Evolutionary conservation across 1,140 invertebrate genomes (phyloP), one percentile per base, ranked within the genome.

Genomic region (Drosophila eugracilis): DNA sequence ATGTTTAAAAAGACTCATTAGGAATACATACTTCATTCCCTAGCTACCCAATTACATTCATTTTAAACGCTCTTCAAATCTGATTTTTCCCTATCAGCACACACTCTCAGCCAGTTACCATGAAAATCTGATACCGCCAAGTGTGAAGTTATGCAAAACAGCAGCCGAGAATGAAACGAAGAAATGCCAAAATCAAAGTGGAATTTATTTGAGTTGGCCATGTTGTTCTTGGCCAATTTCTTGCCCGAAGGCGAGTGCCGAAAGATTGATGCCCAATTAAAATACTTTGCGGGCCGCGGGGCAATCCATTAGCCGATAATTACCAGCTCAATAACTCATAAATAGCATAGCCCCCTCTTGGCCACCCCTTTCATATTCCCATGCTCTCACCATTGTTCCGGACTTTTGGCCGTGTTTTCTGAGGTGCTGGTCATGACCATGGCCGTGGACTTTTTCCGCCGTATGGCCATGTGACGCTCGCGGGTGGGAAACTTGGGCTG

Each of bases 401-500:
- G 30, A 48, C 24, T 17, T 24, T 52, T 15, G 26, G 24, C 21
- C 19, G 39, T n/a, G 24, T 48, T 52, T 52, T 71, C 50, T 26
- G 73, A 54, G 34, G 36, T 24, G n/a, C n/a, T n/a, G 28, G 45
- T 65, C 66, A 39, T 58, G 60, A 70, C 44, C 44, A 17, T 66
- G 75, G 41, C 53, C 15, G 47, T 48, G 39, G 78, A 92, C 74
- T 93, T 93, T 69, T 89, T 91, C n/a, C 93, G 91, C 34, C 94
- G 91, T 21, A 95, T 93, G 39, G 94, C 94, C 72, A 93, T 93
- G 85, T 95, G 94, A 70, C 95, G 92, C 75, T 95, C 94, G 26
- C 94, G 92, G 21, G 94, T 95, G 1, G 94, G 94, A 84, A 95
- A 95, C 69, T 94, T 93, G 45, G 94, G 94, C 37, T 94, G 94